Conservation (phyloP, 1,140 invertebrate species). For the Homarus americanus region DNA sequence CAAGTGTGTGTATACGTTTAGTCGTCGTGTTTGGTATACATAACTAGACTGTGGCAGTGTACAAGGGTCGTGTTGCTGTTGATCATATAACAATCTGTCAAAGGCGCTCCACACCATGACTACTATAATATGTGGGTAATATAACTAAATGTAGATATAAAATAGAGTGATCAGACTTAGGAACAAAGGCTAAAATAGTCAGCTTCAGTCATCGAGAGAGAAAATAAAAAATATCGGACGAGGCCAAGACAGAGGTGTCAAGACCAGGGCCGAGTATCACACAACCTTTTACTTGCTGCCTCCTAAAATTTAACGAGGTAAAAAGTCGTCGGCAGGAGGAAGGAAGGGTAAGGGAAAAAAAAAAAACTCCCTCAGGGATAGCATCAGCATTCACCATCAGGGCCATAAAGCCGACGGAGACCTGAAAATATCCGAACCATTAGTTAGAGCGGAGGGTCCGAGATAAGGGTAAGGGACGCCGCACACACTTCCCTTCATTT, state of each 20-base stretch:
- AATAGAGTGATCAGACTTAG: too few relatives aligned
- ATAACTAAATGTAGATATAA: too few relatives aligned
- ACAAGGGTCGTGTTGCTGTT: too few relatives aligned
- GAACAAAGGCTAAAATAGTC: too few relatives aligned
- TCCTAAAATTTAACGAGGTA: slow-evolving; percentile 2
- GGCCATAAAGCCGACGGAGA: slow-evolving; percentile 6
- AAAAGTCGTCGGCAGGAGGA: background rate
- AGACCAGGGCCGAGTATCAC: background rate
- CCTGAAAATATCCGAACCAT: background rate
- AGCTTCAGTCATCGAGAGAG: too few relatives aligned
- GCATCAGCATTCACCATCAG: slow-evolving; percentile 13
- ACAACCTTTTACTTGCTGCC: background rate
- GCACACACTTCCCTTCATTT: background rate
- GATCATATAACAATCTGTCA: too few relatives aligned
- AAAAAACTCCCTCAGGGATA: background rate
- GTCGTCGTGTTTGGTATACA: too few relatives aligned
- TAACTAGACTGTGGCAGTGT: too few relatives aligned
- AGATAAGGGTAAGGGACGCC: background rate
- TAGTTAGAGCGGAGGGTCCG: background rate
- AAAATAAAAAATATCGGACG: too few relatives aligned
- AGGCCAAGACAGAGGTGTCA: background rate
- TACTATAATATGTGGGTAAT: too few relatives aligned
- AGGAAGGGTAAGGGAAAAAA: background rate
- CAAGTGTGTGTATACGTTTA: too few relatives aligned
- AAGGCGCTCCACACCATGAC: too few relatives aligned